Evolutionary conservation across 2,113 vertebrate species (phyloP).

Genomic region (Taurulus bubalis): DNA sequence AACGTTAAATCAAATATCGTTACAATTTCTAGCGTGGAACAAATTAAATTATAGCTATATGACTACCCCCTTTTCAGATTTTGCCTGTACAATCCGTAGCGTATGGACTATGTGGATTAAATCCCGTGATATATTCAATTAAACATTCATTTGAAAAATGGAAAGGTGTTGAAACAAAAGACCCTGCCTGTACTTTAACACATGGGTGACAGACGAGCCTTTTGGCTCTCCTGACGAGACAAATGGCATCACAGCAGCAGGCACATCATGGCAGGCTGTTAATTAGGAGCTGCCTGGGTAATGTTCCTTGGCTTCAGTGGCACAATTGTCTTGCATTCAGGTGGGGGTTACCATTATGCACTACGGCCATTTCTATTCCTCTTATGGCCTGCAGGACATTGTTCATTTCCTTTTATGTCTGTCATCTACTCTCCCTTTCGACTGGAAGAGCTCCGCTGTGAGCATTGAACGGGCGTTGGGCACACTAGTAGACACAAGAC

Average conservation of each 20-base stretch:
- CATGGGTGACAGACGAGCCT: conserved; percentile 9
- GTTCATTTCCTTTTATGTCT: conserved; percentile 68
- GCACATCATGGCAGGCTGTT: conserved; percentile 48
- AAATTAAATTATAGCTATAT: background rate
- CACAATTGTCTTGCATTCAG: conserved; percentile 55
- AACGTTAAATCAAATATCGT: background rate
- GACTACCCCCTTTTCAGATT: background rate
- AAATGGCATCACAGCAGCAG: conserved; percentile 59
- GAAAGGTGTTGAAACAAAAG: conserved; percentile 19
- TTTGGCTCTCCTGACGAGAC: conserved; percentile 33
- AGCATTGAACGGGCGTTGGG: conserved; percentile 49
- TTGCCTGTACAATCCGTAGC: background rate
- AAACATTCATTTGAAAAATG: background rate
- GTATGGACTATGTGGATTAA: background rate
- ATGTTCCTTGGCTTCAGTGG: conserved; percentile 53
- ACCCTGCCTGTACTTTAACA: conserved; percentile 1
- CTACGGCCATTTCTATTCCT: conserved; percentile 47
- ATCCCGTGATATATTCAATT: background rate
- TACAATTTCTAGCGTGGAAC: background rate
- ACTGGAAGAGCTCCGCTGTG: conserved; percentile 48
- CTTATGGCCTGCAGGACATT: conserved; percentile 63
- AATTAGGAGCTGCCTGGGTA: conserved; percentile 58
- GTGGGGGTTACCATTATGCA: conserved; percentile 56
- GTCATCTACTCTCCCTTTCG: conserved; percentile 45
- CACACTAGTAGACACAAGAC: conserved; percentile 30